These are phyloP conservation scores for Heterochromis multidens DNA, from an alignment of 2,113 vertebrate species.

Conservation along the genomic window DNA sequence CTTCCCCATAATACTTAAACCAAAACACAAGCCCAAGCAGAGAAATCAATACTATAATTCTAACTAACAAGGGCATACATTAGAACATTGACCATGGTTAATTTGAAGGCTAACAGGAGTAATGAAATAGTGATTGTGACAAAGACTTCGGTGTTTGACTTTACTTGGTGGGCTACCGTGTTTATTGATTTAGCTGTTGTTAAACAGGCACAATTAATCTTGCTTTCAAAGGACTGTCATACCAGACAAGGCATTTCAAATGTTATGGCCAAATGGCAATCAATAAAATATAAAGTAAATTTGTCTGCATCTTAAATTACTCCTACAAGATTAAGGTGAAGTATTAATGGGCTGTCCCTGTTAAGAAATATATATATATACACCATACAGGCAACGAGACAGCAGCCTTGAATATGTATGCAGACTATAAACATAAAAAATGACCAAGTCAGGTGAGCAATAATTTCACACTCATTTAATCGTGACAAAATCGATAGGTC, in stretches of 20 bases:
- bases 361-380: background rate
- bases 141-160: constrained; percentile 6
- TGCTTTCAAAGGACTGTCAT: background rate
- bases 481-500: background rate
- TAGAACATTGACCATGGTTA: background rate
- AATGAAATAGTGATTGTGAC: constrained; percentile 19
- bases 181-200: constrained; percentile 35
- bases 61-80: constrained; percentile 35
- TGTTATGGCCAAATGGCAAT: background rate
- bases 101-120: constrained; percentile 21
- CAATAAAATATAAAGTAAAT: constrained; percentile 3
- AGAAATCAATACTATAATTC: constrained; percentile 17
- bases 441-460: background rate
- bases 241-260: constrained; percentile 14
- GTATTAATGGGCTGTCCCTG: background rate
- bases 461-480: background rate
- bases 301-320: background rate
- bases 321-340: background rate
- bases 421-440: background rate
- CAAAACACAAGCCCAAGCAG: background rate
- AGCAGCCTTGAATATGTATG: background rate
- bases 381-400: background rate
- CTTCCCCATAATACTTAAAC: background rate
- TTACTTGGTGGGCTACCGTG: background rate
- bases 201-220: constrained; percentile 34